Evolutionary conservation across 2,797 vertebrate species (phyloP), one percentile per base, ranked within the genome.

Genomic region (Ficedula albicollis): DNA sequence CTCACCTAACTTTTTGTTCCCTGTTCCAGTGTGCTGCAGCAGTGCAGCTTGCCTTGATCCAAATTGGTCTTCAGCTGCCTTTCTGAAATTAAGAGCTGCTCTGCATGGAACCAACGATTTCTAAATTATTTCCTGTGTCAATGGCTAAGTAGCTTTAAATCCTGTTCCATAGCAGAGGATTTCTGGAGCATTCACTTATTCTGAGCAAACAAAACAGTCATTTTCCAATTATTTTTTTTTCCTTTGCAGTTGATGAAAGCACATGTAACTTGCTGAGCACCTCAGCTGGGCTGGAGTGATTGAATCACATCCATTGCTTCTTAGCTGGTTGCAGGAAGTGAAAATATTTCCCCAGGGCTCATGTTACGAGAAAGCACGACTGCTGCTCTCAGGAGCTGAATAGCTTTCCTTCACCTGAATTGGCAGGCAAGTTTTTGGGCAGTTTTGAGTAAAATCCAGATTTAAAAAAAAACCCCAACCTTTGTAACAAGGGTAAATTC

Each of bases 351-450:
- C 74, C 0, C 0, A 56, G 83, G 46, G 73, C 38, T 96, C 4
- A 0, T 73, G 15, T 96, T 90, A 82, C 87, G 0, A 49, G 76
- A 69, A 51, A 79, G 32, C 59, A 36, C 18, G 58, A 83, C 27
- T 87, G 72, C 72, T 80, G 29, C 79, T 81, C 69, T 92, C 51
- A 59, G 55, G 48, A 19, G 0, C 76, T 95, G 95, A 97, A 95
- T 92, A 86, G 93, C 32, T 94, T 93, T 86, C 82, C 92, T 88
- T 89, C 77, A 89, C 87, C 95, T 97, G 85, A 96, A 70, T 64
- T 93, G 95, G 70, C 89, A 94, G 76, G 74, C 59, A 59, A n/a
- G 63, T 18, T 93, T 94, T 82, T 43, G 83, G 95, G 63, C 41
- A 79, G n/a, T 29, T 94, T 68, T 78, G 84, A 90, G 54, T 73